Conservation (phyloP, 2,797 vertebrate genomes). For the Xiphophorus birchmanni region DNA sequence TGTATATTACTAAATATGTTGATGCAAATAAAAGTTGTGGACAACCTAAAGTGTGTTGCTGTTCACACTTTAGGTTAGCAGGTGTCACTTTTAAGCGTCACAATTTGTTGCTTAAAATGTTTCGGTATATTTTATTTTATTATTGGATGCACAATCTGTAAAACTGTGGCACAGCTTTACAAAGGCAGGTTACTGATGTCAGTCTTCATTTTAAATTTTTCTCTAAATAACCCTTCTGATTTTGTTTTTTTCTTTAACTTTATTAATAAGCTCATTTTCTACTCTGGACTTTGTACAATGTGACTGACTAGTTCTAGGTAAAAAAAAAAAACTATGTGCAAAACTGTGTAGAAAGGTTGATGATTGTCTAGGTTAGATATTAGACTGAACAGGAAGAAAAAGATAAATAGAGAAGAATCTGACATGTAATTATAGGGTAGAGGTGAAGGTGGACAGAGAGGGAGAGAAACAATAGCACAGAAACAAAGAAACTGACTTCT, state of each 20-base stretch:
- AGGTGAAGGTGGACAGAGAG: slow-evolving; percentile 45
- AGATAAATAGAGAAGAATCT: slow-evolving; percentile 55
- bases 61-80: not conserved
- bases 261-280: not conserved
- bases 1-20: not conserved
- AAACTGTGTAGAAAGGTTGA: slow-evolving; percentile 23
- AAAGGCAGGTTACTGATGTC: not conserved
- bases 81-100: not conserved
- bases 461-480: slow-evolving; percentile 53
- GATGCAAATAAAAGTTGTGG: not conserved
- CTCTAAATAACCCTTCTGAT: not conserved
- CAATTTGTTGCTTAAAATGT: not conserved
- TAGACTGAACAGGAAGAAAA: slow-evolving; percentile 41
- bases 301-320: slow-evolving; percentile 11
- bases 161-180: not conserved
- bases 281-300: not conserved
- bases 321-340: slow-evolving; percentile 19
- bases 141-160: not conserved
- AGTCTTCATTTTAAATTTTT: not conserved
- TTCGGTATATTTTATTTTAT: not conserved
- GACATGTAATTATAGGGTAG: slow-evolving; percentile 68
- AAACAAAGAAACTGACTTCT: slow-evolving; percentile 64
- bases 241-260: not conserved
- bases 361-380: slow-evolving; percentile 38
- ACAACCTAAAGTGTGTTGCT: not conserved